phyloP scores from a whole-genome alignment of 2,797 vertebrate species.

The Apogon hyalosoma region DNA sequence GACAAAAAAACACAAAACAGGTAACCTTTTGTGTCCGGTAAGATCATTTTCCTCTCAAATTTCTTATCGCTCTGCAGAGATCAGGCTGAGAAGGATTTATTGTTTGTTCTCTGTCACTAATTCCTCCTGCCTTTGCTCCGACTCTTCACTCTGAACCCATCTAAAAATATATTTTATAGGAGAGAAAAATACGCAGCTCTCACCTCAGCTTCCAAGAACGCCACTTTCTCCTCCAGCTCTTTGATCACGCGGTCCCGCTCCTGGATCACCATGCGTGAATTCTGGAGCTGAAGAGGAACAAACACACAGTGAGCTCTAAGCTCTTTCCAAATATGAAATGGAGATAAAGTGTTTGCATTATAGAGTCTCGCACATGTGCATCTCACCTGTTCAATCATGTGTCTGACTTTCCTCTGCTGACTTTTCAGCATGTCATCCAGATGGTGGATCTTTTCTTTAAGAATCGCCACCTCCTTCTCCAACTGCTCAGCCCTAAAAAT shows the following conservation, averaged over 20 bases:
- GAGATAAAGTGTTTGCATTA: slow-evolving; percentile 30
- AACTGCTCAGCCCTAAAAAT: slow-evolving; percentile 85
- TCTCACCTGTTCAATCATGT: slow-evolving; percentile 96
- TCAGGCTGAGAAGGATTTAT: background rate
- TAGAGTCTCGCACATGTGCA: slow-evolving; percentile 25
- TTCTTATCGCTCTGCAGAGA: slow-evolving; percentile 1
- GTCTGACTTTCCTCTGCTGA: slow-evolving; percentile 95
- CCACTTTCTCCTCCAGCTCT: slow-evolving; percentile 93
- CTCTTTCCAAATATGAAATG: slow-evolving; percentile 40
- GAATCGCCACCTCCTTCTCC: slow-evolving; percentile 90
- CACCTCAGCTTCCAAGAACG: slow-evolving; percentile 95
- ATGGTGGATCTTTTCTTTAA: slow-evolving; percentile 95
- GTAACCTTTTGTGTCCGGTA: background rate
- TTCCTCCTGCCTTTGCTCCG: background rate
- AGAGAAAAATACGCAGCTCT: slow-evolving; percentile 6
- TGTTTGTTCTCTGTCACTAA: background rate
- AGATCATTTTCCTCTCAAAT: background rate
- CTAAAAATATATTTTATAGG: background rate
- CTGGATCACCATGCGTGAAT: slow-evolving; percentile 93
- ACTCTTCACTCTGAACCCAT: background rate
- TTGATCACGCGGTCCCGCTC: slow-evolving; percentile 90
- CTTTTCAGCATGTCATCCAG: slow-evolving; percentile 96
- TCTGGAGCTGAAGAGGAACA: slow-evolving; percentile 88
- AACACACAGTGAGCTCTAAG: slow-evolving; percentile 47
- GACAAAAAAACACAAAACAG: background rate